phyloP scores from a whole-genome alignment of 30 jellyfish, hydroid and myxozoan genomes.

The Morbakka virulenta region DNA sequence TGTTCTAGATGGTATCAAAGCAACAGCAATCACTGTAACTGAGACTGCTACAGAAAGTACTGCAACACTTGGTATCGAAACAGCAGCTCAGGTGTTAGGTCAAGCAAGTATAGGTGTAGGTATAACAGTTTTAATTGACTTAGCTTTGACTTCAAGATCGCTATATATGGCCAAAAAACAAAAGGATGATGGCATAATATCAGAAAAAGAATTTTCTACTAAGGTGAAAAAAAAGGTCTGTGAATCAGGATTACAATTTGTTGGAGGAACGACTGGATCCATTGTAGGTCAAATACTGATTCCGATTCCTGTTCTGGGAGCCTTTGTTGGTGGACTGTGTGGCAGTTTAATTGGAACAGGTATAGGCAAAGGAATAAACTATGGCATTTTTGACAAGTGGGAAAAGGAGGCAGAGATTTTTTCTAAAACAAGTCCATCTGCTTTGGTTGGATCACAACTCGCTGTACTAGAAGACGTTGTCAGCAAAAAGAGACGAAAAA shows the following conservation, averaged over 20 bases:
- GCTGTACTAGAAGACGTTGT: neutral
- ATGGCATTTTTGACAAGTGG: slow-evolving; percentile 68
- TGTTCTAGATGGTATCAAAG: slow-evolving; percentile 61
- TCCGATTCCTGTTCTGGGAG: slow-evolving; percentile 96
- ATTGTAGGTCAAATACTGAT: slow-evolving; percentile 91
- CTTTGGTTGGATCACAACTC: neutral
- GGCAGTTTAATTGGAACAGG: slow-evolving; percentile 97
- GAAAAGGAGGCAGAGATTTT: neutral
- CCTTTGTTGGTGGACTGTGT: slow-evolving; percentile 96
- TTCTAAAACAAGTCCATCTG: neutral
- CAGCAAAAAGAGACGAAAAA: slow-evolving; percentile 13
- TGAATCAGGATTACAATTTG: slow-evolving; percentile 95
- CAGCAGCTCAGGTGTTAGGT: slow-evolving; percentile 97
- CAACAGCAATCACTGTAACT: slow-evolving; percentile 76
- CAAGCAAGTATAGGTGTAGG: slow-evolving; percentile 92
- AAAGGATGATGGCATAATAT: slow-evolving; percentile 73
- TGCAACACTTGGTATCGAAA: slow-evolving; percentile 94
- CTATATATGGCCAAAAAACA: slow-evolving; percentile 83
- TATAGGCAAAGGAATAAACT: slow-evolving; percentile 93
- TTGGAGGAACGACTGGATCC: slow-evolving; percentile 99
- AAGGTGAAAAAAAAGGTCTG: slow-evolving; percentile 86
- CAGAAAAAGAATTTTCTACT: slow-evolving; percentile 68
- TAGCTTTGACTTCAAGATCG: slow-evolving; percentile 90
- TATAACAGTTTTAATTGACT: slow-evolving; percentile 73
- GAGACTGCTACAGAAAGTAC: slow-evolving; percentile 94